phyloP scores from a whole-genome alignment of 2,888 invertebrate genomes.

The Hydrotaea cyrtoneurina region DNA sequence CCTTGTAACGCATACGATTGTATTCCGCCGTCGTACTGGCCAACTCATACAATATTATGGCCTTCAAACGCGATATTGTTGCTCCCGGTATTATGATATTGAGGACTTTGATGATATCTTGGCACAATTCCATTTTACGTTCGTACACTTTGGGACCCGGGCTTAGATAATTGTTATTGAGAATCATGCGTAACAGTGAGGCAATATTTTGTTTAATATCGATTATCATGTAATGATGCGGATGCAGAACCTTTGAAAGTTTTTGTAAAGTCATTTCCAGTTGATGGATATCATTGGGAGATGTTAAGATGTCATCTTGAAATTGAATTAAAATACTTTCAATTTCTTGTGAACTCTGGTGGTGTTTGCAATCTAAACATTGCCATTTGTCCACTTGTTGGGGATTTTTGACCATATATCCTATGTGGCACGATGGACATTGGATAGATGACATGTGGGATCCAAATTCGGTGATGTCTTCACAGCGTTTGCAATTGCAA shows the following conservation, averaged over 20 bases:
- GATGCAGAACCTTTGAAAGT: slow-evolving; percentile 83
- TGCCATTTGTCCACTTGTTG: slow-evolving; percentile 72
- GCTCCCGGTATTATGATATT: slow-evolving; percentile 84
- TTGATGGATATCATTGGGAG: slow-evolving; percentile 75
- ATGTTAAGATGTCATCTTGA: slow-evolving; percentile 80
- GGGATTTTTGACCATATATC: slow-evolving; percentile 51
- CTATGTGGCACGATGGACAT: slow-evolving; percentile 70
- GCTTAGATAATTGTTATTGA: slow-evolving; percentile 81
- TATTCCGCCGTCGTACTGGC: slow-evolving; percentile 86
- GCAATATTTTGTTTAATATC: slow-evolving; percentile 87
- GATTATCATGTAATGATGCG: slow-evolving; percentile 86
- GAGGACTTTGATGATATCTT: slow-evolving; percentile 85
- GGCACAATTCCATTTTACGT: slow-evolving; percentile 85
- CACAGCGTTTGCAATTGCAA: slow-evolving; percentile 86
- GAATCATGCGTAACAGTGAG: slow-evolving; percentile 82
- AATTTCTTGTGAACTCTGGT: slow-evolving; percentile 78
- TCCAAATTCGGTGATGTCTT: slow-evolving; percentile 86
- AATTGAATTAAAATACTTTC: slow-evolving; percentile 81
- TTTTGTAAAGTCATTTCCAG: slow-evolving; percentile 82
- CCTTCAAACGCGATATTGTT: slow-evolving; percentile 80
- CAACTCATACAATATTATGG: slow-evolving; percentile 88
- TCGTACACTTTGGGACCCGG: slow-evolving; percentile 83
- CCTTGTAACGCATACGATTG: slow-evolving; percentile 73
- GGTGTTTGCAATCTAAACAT: slow-evolving; percentile 73
- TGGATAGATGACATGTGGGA: slow-evolving; percentile 84